Evolutionary conservation across 2,113 vertebrate genomes (phyloP), one percentile per base, ranked within the genome.

Genomic region (Pterocles gutturalis): DNA sequence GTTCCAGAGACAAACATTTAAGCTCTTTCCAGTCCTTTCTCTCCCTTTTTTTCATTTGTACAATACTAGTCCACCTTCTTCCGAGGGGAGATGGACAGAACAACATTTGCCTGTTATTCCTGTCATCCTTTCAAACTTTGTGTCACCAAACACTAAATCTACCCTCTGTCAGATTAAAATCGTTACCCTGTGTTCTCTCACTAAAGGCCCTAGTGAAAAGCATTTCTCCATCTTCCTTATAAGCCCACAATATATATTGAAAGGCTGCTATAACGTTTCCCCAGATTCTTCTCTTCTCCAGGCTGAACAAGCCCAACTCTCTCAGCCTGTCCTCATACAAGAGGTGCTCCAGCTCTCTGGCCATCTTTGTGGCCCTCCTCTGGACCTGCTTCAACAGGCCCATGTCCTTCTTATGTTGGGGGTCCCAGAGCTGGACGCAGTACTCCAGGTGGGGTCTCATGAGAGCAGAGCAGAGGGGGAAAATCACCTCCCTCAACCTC

Each of bases 181-280:
- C 0, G 1, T 58, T 62, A 45, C n/a, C 7, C 28, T n/a, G 72
- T 71, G 20, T 41, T 46, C 48, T 82, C 46, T 48, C 51, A 41
- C 61, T 53, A 43, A 21, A 78, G 28, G 38, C 34, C n/a, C 45
- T 29, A 6, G 11, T 78, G 31, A 87, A 57, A 60, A 45, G 49
- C 9, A 1, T 2, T 8, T 61, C 41, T 51, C 54, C 18, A 13
- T 10, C 61, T 55, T 70, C 78, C 33, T 26, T 78, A 4, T 28
- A n/a, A 6, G 24, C 17, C 33, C 34, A 6, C 18, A 13, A 36
- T 5, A 61, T 2, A 7, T 49, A 29, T 2, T 49, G 17, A 1
- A 33, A 41, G 5, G 62, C n/a, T 7, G 4, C 43, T 7, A 5
- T 20, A 20, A 65, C 17, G 15, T 87, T 25, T 60, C 9, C 22